Evolutionary conservation across 2,888 invertebrate genomes (phyloP).

Genomic region (Nipponacmea schrenckii): DNA sequence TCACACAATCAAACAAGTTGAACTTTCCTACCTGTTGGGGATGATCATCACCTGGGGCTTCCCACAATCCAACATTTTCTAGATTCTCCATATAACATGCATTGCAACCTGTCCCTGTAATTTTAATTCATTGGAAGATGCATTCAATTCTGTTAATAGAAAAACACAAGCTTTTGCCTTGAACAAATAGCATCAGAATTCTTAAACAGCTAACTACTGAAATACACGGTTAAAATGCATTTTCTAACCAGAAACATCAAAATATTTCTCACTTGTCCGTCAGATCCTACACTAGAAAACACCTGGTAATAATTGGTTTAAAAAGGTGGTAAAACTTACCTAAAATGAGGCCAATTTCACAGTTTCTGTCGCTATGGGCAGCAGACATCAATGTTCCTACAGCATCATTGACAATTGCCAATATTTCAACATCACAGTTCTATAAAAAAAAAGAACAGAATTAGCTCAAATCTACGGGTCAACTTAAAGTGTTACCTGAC

Average conservation of each 20-base stretch:
- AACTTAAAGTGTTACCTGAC: no score
- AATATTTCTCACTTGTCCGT: no score
- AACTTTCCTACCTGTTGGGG: slow-evolving; percentile 61
- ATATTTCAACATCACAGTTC: slow-evolving; percentile 91
- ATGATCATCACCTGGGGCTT: slow-evolving; percentile 71
- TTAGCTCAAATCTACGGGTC: no score
- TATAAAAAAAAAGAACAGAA: slow-evolving; percentile 59
- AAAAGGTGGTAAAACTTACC: slow-evolving; percentile 73
- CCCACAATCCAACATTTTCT: slow-evolving; percentile 82
- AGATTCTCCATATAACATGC: slow-evolving; percentile 93
- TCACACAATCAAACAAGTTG: no score
- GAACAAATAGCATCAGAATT: no score
- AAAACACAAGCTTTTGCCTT: neutral
- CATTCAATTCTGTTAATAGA: neutral
- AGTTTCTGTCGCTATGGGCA: slow-evolving; percentile 93
- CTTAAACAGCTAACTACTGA: no score
- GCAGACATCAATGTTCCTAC: slow-evolving; percentile 98
- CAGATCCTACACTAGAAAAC: no score
- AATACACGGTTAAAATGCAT: no score
- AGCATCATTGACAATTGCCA: slow-evolving; percentile 95
- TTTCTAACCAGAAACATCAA: no score
- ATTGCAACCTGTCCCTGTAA: slow-evolving; percentile 89
- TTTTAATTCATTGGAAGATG: neutral
- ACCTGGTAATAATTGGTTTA: no score
- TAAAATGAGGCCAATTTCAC: slow-evolving; percentile 93